Evolutionary conservation across 2,797 vertebrate species (phyloP), one percentile per base, ranked within the genome.

Genomic region (Netta rufina): DNA sequence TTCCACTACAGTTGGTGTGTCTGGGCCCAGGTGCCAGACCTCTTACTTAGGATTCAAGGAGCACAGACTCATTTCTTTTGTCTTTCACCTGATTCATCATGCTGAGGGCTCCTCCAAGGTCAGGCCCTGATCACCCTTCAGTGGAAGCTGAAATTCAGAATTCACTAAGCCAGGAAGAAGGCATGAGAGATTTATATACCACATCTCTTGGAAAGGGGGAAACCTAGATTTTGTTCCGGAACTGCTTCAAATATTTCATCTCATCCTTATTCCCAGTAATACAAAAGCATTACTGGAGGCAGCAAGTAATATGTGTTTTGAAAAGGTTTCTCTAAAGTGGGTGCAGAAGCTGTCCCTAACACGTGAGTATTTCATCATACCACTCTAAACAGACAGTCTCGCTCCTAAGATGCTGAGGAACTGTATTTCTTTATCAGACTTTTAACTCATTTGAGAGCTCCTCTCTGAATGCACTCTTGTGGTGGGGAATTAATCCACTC

Each of bases 301-400:
- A 87, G 51, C 16, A 65, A 58, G 33, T 62, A 69, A 30, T 67
- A 30, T 0, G 13, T 54, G 69, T 72, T 87, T 79, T 72, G 57
- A 80, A 80, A 56, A 83, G 57, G 49, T 54, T 92, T 71, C 80
- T 84, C 53, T 87, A 49, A 49, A 60, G 54, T 58, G 71, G 72
- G 61, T 69, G 38, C 78, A 77, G 80, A 27, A 77, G 69, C 49
- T 79, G 81, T 73, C 67, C 70, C 54, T 76, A 28, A 49, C 69
- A 47, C 72, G 79, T 89, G 57, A 82, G 19, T 77, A 87, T 84
- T 94, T 95, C 72, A 89, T 8, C 53, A 93, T 65, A 39, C 24
- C 60, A 36, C 72, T 54, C 81, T 60, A 61, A 6, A 3, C 62
- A 84, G 58, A 27, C 82, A 73, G 21, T 13, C 25, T 84, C 0